Evolutionary conservation across 2,888 invertebrate species (phyloP), one percentile per base, ranked within the genome.

Genomic region (Myopa tessellatipennis): DNA sequence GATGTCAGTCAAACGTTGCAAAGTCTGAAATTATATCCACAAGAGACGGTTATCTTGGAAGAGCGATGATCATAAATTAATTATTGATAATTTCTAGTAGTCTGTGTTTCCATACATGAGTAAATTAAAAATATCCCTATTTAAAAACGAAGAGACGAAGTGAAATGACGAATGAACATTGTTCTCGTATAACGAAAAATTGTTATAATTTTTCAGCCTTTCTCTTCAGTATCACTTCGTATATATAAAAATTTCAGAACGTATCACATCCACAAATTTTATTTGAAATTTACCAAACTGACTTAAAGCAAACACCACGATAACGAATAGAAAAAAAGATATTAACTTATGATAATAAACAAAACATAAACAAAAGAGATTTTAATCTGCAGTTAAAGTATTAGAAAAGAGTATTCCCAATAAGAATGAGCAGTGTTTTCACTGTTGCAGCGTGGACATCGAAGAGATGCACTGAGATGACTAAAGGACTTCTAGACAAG

Each of bases 21-120:
- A 88, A 93, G 94, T 83, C 91, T 97, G 83, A 96, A 96, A 89
- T 92, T 98, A 85, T 96, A 92, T 90, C 95, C 96, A 75, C 97
- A 98, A 92, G 98, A 98, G 91, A 97, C 97, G 82, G 93, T 98
- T 83, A 96, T 96, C 91, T 91, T 98, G 84, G 98, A 98, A 90
- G 96, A 97, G 90, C 95, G 96, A 93, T 96, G 94, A 95, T 89
- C 88, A 83, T 79, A 65, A 81, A 73, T 18, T 72, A 45, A 6
- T 45, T 8, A 45, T 45, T 10, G 38, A 38, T 26, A 65, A 40
- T 14, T 61, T 73, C 58, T 45, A 18, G 50, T 55, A 74, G 58
- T 55, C 55, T 67, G 38, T 63, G 67, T 74, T 40, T 74, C 55
- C 61, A 73, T 45, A 58, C n/a, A 71, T 63, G 26, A 65, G 26